Percentiles rank a stretch among this genome's conserved stretches.
phyloP scores from a whole-genome alignment of 2,888 invertebrate species.

The Melanchra persicariae region DNA sequence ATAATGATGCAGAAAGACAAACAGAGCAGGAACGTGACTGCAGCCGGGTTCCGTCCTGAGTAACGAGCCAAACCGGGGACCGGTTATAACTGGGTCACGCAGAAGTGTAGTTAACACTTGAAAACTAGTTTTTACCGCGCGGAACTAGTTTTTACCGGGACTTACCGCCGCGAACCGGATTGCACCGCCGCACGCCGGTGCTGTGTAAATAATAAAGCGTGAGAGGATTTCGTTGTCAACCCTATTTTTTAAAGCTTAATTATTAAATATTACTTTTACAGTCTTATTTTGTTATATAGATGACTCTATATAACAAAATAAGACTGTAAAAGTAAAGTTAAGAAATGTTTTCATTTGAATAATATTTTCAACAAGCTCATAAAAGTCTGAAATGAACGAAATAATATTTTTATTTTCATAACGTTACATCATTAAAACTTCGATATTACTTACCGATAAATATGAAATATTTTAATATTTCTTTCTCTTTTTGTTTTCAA shows the following conservation, averaged over 20 bases:
- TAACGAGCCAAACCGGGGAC: slow-evolving; percentile 74
- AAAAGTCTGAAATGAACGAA: neutral
- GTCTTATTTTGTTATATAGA: neutral
- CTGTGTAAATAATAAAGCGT: slow-evolving; percentile 45
- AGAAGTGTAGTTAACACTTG: slow-evolving; percentile 70
- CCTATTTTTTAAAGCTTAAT: slow-evolving; percentile 3
- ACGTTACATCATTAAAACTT: neutral
- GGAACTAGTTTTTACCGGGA: slow-evolving; percentile 66
- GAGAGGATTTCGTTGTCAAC: slow-evolving; percentile 56
- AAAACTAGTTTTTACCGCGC: slow-evolving; percentile 57
- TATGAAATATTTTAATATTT: neutral
- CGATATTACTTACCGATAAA: neutral
- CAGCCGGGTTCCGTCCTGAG: slow-evolving; percentile 61
- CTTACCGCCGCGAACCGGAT: slow-evolving; percentile 50
- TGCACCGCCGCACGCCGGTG: slow-evolving; percentile 33
- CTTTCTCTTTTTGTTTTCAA: neutral
- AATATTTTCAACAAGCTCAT: neutral
- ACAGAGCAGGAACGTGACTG: slow-evolving; percentile 71
- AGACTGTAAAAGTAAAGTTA: too few relatives aligned
- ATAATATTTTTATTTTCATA: neutral
- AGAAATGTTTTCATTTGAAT: neutral
- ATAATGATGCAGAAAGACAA: slow-evolving; percentile 68
- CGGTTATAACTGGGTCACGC: slow-evolving; percentile 71
- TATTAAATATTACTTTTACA: neutral
- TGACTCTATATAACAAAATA: neutral